Evolutionary conservation across 2,888 invertebrate species (phyloP).

Genomic region (Teleiodes luculella): DNA sequence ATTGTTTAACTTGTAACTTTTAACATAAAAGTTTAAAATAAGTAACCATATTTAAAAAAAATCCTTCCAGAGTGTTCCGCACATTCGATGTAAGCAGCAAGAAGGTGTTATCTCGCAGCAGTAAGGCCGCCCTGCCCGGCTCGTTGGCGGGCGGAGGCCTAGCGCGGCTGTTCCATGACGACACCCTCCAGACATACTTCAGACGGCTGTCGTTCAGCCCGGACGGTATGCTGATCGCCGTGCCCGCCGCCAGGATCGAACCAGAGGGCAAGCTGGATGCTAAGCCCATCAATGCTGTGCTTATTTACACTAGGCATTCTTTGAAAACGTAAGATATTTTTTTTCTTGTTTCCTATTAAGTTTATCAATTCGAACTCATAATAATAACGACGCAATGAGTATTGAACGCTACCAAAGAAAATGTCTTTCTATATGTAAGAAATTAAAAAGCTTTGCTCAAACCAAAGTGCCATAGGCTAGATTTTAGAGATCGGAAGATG

Average conservation of each 20-base stretch:
- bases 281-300: slow-evolving; percentile 78
- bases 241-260: slow-evolving; percentile 92
- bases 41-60: no score
- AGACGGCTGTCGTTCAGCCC: slow-evolving; percentile 93
- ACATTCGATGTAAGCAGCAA: slow-evolving; percentile 83
- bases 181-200: slow-evolving; percentile 96
- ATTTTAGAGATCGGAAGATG: no score
- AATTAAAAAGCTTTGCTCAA: no score
- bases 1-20: no score
- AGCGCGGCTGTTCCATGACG: slow-evolving; percentile 91
- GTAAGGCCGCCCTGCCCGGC: slow-evolving; percentile 79
- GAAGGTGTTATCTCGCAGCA: slow-evolving; percentile 82
- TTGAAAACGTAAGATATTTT: slow-evolving; percentile 76
- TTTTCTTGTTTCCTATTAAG: background rate
- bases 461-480: no score
- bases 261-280: slow-evolving; percentile 80
- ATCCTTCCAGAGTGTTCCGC: slow-evolving; percentile 79
- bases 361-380: no score
- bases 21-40: no score
- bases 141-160: slow-evolving; percentile 80
- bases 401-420: no score
- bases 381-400: background rate
- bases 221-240: slow-evolving; percentile 93
- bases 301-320: slow-evolving; percentile 79
- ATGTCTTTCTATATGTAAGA: no score